A percentile compares a stretch with the other conserved stretches of the same genome.
Conservation (phyloP, 2,797 vertebrate species). For the Eupleurogrammus muticus region DNA sequence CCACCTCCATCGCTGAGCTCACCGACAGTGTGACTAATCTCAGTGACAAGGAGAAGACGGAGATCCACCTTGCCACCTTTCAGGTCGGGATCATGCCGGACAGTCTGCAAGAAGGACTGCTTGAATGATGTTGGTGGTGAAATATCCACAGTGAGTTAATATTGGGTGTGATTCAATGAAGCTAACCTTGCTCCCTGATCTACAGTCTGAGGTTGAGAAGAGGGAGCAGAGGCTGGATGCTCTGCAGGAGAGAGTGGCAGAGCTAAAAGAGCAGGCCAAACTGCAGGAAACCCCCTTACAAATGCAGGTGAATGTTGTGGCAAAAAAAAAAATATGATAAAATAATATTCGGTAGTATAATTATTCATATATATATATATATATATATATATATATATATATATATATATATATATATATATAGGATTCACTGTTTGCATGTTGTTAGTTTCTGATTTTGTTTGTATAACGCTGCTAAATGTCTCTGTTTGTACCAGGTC, state of each 20-base stretch:
- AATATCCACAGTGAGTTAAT: conserved; percentile 16
- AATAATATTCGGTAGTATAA: no score
- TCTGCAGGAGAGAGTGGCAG: conserved; percentile 88
- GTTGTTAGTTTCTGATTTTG: not conserved
- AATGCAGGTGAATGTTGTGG: conserved; percentile 87
- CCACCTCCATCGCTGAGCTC: conserved; percentile 85
- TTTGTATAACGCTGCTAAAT: conserved; percentile 4
- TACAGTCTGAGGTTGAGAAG: conserved; percentile 88
- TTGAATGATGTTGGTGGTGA: conserved; percentile 3
- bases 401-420: no score
- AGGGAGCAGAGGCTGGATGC: conserved; percentile 87
- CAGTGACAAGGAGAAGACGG: conserved; percentile 83
- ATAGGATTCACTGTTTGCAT: not conserved
- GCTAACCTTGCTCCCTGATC: conserved; percentile 24
- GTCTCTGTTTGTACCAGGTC: conserved; percentile 80
- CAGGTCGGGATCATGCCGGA: conserved; percentile 84
- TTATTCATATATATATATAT: no score
- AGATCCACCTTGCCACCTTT: conserved; percentile 86
- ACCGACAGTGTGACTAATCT: conserved; percentile 85
- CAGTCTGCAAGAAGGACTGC: not conserved
- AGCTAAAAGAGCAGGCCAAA: conserved; percentile 88
- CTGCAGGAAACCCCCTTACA: conserved; percentile 89
- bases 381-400: no score
- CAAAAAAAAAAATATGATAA: conserved; percentile 1
- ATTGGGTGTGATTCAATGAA: conserved; percentile 24